Conservation (phyloP, 2,797 vertebrate genomes). For the Platyrinchus mystaceus region DNA sequence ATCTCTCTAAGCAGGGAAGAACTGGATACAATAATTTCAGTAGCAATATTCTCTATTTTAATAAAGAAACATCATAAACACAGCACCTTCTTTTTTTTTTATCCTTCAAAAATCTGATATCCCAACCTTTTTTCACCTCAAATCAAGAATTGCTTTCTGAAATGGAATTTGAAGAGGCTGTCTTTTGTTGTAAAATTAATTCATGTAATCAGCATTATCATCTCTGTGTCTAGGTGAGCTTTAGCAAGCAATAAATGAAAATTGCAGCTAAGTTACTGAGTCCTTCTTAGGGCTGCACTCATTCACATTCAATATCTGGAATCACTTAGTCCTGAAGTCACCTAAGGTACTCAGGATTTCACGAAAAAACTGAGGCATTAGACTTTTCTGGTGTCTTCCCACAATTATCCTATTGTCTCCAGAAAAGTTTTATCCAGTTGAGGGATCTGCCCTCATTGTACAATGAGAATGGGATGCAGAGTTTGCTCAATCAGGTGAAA, state of each 20-base stretch:
- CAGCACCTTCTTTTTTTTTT: neutral
- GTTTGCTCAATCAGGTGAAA: neutral
- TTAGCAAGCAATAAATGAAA: neutral
- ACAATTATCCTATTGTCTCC: neutral
- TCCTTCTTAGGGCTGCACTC: neutral
- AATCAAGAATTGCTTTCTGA: neutral
- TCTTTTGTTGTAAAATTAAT: neutral
- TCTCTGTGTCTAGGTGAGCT: neutral
- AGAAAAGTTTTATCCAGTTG: neutral
- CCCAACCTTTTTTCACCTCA: neutral
- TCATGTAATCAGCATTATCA: neutral
- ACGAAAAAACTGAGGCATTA: neutral
- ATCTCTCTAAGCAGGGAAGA: neutral
- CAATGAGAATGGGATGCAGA: neutral
- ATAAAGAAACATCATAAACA: neutral
- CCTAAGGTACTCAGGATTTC: neutral
- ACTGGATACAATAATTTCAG: neutral
- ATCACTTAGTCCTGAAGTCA: neutral
- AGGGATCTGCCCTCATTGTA: neutral
- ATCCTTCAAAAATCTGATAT: neutral
- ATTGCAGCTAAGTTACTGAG: neutral
- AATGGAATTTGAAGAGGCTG: neutral
- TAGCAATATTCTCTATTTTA: neutral
- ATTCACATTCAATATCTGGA: neutral
- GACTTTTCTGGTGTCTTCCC: neutral